Evolutionary conservation across 2,888 invertebrate genomes (phyloP), one percentile per base, ranked within the genome.

Genomic region (Erannis defoliaria): DNA sequence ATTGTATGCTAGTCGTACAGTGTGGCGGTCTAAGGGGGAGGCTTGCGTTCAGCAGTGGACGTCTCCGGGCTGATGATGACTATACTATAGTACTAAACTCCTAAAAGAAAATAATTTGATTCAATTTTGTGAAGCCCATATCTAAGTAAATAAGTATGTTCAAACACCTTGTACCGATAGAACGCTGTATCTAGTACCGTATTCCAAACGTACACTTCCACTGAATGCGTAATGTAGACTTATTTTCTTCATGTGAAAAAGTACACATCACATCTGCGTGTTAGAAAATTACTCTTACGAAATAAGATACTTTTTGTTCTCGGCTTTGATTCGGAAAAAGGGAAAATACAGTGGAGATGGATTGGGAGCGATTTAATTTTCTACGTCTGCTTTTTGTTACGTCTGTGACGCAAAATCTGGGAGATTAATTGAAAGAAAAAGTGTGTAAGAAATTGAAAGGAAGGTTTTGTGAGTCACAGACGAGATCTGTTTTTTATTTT

Each of bases 301-400:
- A 60, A 51, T 40, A 51, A 51, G 51, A 51, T 29, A 51, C 51
- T 40, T 57, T 55, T 51, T 51, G 56, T 46, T 19, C 50, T 45
- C 33, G 9, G 42, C 19, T 59, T 59, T 64, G 59, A 59, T 59
- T 60, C 45, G 42, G 21, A n/a, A 51, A 51, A 51, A 51, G 18
- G 16, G 48, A 23, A 58, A 56, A 56, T 58, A 16, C 40, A 45
- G 61, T 58, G 51, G 50, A 67, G 67, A 70, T 53, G 59, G 61
- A 70, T 70, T 53, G 68, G 49, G 56, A 59, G 64, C 67, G 64
- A 68, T 71, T 68, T 66, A 67, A 66, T 68, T 67, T 67, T 64
- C 67, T 55, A 62, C 66, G 56, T 64, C 64, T 60, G 61, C 62
- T 67, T 64, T 67, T 68, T 67, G 58, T 51, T 51, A 51, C 51